A percentile compares a stretch with the other conserved stretches of the same genome.
Conservation (phyloP, 2,888 invertebrate species). For the Oscheius myriophilus region DNA sequence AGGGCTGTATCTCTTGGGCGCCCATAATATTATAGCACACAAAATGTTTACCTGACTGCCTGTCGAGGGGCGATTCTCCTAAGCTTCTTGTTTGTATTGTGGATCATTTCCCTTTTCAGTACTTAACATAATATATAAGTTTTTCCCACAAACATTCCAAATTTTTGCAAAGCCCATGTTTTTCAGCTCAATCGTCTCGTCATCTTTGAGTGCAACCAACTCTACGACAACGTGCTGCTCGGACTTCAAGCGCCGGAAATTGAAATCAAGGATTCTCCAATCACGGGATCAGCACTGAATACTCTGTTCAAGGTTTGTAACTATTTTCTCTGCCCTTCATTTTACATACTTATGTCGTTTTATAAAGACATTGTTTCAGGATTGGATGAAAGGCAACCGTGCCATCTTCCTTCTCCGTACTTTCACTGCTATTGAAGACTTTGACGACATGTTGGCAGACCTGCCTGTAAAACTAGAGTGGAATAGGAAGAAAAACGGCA, state of each 20-base stretch:
- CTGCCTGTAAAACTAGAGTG: not conserved
- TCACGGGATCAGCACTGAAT: not conserved
- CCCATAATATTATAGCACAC: no score
- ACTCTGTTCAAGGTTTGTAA: not conserved
- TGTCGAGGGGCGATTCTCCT: no score
- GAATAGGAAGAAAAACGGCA: not conserved
- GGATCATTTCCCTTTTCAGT: no score
- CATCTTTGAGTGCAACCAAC: not conserved
- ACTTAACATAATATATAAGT: no score
- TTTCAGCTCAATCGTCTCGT: not conserved
- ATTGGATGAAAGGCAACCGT: not conserved
- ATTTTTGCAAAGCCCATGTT: no score
- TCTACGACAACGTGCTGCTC: not conserved
- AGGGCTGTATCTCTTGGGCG: no score
- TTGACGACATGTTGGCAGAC: not conserved
- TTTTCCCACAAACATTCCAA: no score
- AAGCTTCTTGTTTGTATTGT: no score
- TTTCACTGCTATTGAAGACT: not conserved
- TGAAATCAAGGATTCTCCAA: not conserved
- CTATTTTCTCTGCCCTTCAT: no score
- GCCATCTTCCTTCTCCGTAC: not conserved
- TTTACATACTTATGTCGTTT: no score
- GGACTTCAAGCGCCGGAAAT: no score
- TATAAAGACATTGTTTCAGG: not conserved
- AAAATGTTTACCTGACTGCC: no score